Evolutionary conservation across 2,888 invertebrate species (phyloP).

Genomic region (Drosophila demipolita): DNA sequence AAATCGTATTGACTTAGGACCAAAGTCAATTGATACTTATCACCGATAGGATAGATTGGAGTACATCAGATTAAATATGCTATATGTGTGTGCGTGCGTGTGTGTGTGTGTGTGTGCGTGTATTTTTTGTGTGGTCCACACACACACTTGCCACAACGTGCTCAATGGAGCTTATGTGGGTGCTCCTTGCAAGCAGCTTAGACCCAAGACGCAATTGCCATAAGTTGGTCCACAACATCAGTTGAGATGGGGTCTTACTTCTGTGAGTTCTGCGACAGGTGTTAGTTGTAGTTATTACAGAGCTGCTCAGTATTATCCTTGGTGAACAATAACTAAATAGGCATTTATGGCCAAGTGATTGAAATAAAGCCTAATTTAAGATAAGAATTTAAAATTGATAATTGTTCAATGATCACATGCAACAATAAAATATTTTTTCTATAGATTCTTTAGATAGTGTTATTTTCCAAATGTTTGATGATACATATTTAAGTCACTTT

Average conservation of each 20-base stretch:
- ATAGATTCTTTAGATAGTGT: too few species aligned
- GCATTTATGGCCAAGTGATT: background rate
- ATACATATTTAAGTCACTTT: background rate
- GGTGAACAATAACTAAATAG: background rate
- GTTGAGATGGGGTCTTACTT: background rate
- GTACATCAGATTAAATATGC: conserved; percentile 17
- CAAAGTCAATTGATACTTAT: conserved; percentile 58
- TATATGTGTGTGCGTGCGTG: background rate
- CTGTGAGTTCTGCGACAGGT: background rate
- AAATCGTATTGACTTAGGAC: conserved; percentile 63
- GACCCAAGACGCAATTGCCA: conserved; percentile 3
- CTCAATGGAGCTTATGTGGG: conserved; percentile 29
- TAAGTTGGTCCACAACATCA: background rate
- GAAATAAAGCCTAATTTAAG: background rate
- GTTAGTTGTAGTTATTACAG: background rate
- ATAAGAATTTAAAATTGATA: background rate
- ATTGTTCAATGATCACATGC: background rate
- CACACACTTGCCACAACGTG: background rate
- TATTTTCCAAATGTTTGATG: background rate
- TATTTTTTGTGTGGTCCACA: conserved; percentile 44
- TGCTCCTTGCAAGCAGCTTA: conserved; percentile 36
- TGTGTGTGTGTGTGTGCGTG: background rate
- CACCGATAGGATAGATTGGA: conserved; percentile 25
- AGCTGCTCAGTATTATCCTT: background rate
- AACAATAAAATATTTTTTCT: background rate